These are phyloP conservation scores for Mormyrops boulengeri DNA, from an alignment of 2,797 vertebrate genomes.

Conservation along the genomic window DNA sequence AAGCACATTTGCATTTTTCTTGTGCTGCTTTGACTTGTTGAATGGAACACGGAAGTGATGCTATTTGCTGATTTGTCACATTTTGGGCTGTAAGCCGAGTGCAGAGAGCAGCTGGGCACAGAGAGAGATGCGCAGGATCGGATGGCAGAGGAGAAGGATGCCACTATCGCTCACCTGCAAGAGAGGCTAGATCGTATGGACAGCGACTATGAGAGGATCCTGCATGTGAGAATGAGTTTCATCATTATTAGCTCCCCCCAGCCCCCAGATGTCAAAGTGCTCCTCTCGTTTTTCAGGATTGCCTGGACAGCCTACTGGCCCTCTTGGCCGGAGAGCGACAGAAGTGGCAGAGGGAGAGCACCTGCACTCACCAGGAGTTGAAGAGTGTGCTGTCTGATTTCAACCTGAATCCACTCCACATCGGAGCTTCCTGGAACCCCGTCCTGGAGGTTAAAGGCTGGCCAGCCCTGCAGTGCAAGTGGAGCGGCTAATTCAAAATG, in stretches of 20 bases:
- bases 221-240: slow-evolving; percentile 51
- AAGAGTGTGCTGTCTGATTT: slow-evolving; percentile 58
- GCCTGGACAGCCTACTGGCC: slow-evolving; percentile 56
- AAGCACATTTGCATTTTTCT: neutral
- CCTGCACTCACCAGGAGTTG: slow-evolving; percentile 43
- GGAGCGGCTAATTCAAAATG: neutral
- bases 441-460: neutral
- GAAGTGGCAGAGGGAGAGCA: slow-evolving; percentile 47
- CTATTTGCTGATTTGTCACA: neutral
- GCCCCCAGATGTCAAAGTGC: neutral
- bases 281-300: slow-evolving; percentile 45
- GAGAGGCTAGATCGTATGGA: slow-evolving; percentile 58
- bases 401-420: slow-evolving; percentile 54
- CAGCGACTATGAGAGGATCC: slow-evolving; percentile 59
- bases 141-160: slow-evolving; percentile 50
- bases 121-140: slow-evolving; percentile 36
- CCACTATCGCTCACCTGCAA: slow-evolving; percentile 52
- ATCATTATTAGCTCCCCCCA: neutral
- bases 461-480: neutral
- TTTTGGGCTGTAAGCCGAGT: slow-evolving; percentile 43
- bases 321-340: slow-evolving; percentile 47
- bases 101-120: slow-evolving; percentile 45
- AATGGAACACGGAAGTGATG: neutral
- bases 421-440: slow-evolving; percentile 30
- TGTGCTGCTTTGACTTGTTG: neutral